Evolutionary conservation across 1,140 invertebrate species (phyloP).

Genomic region (Lysiphlebus fabarum): DNA sequence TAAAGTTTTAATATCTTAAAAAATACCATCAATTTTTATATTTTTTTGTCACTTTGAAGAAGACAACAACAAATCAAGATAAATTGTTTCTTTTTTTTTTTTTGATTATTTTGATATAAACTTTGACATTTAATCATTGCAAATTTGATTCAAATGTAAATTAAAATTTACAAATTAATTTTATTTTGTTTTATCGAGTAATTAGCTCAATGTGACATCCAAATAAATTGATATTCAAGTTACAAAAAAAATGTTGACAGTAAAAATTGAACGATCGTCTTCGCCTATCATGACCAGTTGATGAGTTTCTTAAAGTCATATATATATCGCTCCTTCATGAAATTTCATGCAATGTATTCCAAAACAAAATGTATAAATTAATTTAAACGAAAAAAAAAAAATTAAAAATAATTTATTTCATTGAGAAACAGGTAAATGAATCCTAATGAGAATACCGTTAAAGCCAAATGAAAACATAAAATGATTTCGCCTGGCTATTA

Average conservation of each 20-base stretch:
- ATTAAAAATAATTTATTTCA: constrained; percentile 1
- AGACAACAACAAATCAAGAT: too few relatives aligned
- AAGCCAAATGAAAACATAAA: constrained; percentile 44
- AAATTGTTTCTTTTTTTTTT: too few relatives aligned
- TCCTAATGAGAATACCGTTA: constrained; percentile 1
- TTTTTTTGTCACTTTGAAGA: too few relatives aligned
- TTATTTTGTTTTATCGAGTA: too few relatives aligned
- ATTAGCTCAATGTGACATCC: too few relatives aligned
- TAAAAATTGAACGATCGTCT: constrained; percentile 23
- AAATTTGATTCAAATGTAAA: too few relatives aligned
- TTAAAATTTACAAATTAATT: too few relatives aligned
- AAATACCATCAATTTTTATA: too few relatives aligned
- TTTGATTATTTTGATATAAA: too few relatives aligned
- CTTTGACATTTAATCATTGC: too few relatives aligned
- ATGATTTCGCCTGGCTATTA: constrained; percentile 41
- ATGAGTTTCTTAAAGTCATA: neutral
- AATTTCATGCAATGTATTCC: constrained; percentile 17
- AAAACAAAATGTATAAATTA: neutral
- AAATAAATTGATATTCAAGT: too few relatives aligned
- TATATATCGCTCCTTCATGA: constrained; percentile 10
- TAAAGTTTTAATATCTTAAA: too few relatives aligned
- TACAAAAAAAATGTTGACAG: neutral
- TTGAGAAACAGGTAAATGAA: constrained; percentile 10
- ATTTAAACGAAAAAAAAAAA: constrained; percentile 15
- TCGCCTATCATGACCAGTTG: neutral